A percentile compares a stretch with the other conserved stretches of the same genome.
Evolutionary conservation across 2,113 vertebrate species (phyloP).

Genomic region (Eulemur rufifrons): DNA sequence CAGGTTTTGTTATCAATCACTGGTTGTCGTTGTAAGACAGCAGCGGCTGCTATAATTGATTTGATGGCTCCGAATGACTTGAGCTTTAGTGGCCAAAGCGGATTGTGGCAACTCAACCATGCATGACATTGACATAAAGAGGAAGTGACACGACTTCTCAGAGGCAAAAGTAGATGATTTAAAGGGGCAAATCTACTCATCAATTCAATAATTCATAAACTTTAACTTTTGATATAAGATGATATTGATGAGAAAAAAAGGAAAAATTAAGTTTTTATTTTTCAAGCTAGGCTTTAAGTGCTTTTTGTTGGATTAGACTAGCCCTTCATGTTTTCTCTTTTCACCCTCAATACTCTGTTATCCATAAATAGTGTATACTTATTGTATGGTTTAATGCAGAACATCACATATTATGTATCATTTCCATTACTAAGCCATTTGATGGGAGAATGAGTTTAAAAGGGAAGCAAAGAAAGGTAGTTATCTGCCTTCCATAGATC

Average conservation of each 20-base stretch:
- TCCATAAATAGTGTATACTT: background rate
- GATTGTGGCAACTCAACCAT: slow-evolving; percentile 81
- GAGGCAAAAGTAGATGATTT: slow-evolving; percentile 81
- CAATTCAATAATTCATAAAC: slow-evolving; percentile 60
- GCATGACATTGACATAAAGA: slow-evolving; percentile 85
- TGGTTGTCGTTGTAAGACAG: slow-evolving; percentile 82
- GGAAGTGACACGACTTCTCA: slow-evolving; percentile 84
- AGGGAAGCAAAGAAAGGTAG: background rate
- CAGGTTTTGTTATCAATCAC: slow-evolving; percentile 96
- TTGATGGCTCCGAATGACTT: slow-evolving; percentile 84
- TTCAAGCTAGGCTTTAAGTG: background rate
- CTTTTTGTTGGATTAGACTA: background rate
- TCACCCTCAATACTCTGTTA: background rate
- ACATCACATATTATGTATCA: background rate
- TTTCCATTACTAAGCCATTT: background rate
- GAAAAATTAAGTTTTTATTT: background rate
- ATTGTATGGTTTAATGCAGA: background rate
- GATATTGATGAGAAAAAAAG: slow-evolving; percentile 26
- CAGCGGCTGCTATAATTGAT: slow-evolving; percentile 84
- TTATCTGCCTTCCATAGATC: background rate
- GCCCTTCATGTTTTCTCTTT: background rate
- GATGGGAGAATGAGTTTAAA: background rate
- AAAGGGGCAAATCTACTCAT: slow-evolving; percentile 60
- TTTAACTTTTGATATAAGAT: slow-evolving; percentile 46
- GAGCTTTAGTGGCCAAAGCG: slow-evolving; percentile 77